Conservation (phyloP, 2,113 vertebrate genomes). For the Salminus brasiliensis region DNA sequence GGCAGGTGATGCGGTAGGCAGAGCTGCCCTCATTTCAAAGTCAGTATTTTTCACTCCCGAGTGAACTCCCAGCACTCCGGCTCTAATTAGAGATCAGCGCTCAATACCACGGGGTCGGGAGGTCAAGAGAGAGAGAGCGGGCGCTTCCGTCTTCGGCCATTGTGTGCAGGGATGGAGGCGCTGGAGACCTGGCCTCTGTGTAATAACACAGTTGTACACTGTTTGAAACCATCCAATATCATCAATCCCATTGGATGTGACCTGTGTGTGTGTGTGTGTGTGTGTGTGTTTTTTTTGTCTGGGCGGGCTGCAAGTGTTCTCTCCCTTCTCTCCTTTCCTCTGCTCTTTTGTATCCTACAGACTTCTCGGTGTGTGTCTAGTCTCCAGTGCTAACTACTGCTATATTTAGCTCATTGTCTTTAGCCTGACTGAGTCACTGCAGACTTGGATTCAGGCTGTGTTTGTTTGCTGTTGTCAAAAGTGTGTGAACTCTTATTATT, state of each 20-base stretch:
- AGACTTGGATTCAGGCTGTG: slow-evolving; percentile 38
- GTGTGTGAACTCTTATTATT: slow-evolving; percentile 52
- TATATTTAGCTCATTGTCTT: slow-evolving; percentile 74
- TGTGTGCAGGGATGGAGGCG: not conserved
- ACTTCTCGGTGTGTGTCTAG: slow-evolving; percentile 66
- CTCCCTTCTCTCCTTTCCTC: slow-evolving; percentile 59
- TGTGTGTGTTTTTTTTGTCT: slow-evolving; percentile 54
- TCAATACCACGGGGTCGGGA: not conserved
- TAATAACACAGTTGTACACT: not conserved
- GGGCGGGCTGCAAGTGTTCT: slow-evolving; percentile 59
- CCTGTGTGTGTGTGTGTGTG: slow-evolving; percentile 35
- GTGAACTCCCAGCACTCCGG: not conserved
- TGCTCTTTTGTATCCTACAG: slow-evolving; percentile 46
- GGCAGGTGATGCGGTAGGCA: not conserved
- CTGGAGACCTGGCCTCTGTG: not conserved
- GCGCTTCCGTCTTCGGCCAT: not conserved
- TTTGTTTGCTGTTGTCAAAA: too few relatives aligned
- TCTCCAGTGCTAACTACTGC: slow-evolving; percentile 70
- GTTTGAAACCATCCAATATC: not conserved
- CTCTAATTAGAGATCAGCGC: slow-evolving; percentile 18
- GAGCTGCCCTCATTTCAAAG: not conserved
- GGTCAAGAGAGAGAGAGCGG: not conserved
- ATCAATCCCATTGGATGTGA: not conserved
- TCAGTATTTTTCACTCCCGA: not conserved
- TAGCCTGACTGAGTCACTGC: slow-evolving; percentile 64